phyloP scores from a whole-genome alignment of 1,140 invertebrate genomes.

The Neodiprion pinetum region DNA sequence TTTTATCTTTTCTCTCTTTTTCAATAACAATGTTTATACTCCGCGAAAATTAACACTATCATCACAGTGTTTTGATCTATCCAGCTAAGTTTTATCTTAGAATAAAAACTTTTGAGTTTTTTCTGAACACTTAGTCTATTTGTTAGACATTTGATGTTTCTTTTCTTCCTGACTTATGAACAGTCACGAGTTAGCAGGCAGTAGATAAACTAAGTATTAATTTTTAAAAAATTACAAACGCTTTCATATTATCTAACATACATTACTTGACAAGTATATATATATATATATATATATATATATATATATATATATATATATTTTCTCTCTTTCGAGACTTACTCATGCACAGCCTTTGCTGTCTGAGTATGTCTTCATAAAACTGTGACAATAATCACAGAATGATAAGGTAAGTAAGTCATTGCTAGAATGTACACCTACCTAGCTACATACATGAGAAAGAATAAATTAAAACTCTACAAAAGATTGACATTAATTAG shows the following conservation, averaged over 20 bases:
- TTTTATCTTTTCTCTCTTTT: neutral
- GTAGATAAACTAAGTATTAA: neutral
- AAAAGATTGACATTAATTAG: slow-evolving; percentile 57
- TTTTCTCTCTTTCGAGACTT: neutral
- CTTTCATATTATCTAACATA: slow-evolving; percentile 1
- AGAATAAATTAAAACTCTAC: slow-evolving; percentile 58
- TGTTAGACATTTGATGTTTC: neutral
- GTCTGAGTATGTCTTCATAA: neutral
- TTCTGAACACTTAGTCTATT: neutral
- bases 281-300: neutral
- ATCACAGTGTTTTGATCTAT: slow-evolving; percentile 1
- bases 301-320: neutral
- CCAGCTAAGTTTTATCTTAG: neutral
- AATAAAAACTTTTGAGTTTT: neutral
- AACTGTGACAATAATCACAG: neutral
- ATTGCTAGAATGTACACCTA: neutral
- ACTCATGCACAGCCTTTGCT: neutral
- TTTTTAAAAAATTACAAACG: neutral
- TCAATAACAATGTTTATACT: neutral
- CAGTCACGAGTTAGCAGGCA: neutral
- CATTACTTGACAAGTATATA: neutral
- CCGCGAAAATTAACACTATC: slow-evolving; percentile 1
- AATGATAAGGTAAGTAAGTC: too few species aligned
- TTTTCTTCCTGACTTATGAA: neutral
- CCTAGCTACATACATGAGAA: slow-evolving; percentile 5